Base-by-base conservation (phyloP, 2,797 vertebrate genomes). In the Myotis vivesi region DNA sequence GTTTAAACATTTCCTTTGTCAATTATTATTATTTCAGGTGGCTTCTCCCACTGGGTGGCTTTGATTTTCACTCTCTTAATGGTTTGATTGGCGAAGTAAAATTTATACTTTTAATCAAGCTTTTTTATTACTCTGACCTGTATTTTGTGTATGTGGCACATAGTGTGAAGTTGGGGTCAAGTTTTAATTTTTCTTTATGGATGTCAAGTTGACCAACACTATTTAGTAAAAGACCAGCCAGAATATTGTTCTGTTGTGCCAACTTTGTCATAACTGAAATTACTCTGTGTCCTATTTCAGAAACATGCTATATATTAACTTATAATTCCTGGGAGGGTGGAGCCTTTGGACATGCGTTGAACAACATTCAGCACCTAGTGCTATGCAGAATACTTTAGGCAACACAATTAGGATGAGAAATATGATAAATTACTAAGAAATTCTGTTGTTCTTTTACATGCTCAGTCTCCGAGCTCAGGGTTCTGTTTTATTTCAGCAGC, bases 401-500 rank as follows among this genome's bases (percentile, higher is more conserved):
- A 66, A 3, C 36, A 83, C 16, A 62, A 55, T 80, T 88, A 86
- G 44, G n/a, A 62, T 51, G 87, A 66, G 6, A 82, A 64, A 38
- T 87, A 41, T 59, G 16, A 80, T 77, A 89, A 83, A 77, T 83
- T 86, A 71, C 28, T 68, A 73, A 53, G 30, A 89, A 30, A 87
- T 80, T 36, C 53, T 73, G 44, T 72, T 28, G 0, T 77, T 82
- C 72, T 36, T 85, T 89, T 80, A 51, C 19, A 81, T 59, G 53
- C 49, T 69, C 25, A 2, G 28, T 51, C 57, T 93, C 85, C 80
- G 44, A 95, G 38, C 36, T 87, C 30, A 87, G 5, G 22, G 44
- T 30, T 88, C 79, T 92, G 46, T 49, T 95, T 92, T 71, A 73
- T 91, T 80, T 92, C 57, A 71, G 28, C 23, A 91, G 2, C 7